A percentile compares a stretch with the other conserved stretches of the same genome.
Conservation (phyloP, 1,140 invertebrate genomes). For the Schlechtendalia chinensis region DNA sequence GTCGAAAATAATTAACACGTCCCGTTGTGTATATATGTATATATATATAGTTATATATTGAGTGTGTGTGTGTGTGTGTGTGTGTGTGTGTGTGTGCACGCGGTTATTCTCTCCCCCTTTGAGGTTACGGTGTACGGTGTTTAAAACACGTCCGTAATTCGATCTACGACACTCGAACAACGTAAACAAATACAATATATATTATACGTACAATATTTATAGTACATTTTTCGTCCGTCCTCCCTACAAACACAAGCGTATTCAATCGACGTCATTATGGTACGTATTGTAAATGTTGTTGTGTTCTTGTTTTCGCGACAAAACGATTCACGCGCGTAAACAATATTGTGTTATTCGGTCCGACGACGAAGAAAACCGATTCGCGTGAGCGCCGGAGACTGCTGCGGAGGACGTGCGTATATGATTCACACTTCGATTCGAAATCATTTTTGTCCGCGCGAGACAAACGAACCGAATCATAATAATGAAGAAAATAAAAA, state of each 20-base stretch:
- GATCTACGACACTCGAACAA: conserved; percentile 9
- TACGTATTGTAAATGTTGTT: background rate
- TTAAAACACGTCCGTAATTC: conserved; percentile 17
- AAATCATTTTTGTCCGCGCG: conserved; percentile 17
- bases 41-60: background rate
- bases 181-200: too few relatives aligned
- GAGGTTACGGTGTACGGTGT: background rate
- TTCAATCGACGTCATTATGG: too few relatives aligned
- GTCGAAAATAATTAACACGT: too few relatives aligned
- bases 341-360: background rate
- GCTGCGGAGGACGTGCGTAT: too few relatives aligned
- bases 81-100: too few relatives aligned
- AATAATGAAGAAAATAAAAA: background rate
- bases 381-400: background rate
- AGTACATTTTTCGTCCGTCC: background rate
- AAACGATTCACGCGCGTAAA: background rate
- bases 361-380: background rate
- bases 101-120: too few relatives aligned
- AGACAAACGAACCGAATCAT: background rate
- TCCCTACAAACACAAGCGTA: background rate
- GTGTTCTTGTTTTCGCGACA: background rate
- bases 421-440: background rate
- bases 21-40: background rate
- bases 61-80: too few relatives aligned
- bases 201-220: too few relatives aligned